Conservation (phyloP, 2,113 vertebrate species). For the Fregetta grallaria region DNA sequence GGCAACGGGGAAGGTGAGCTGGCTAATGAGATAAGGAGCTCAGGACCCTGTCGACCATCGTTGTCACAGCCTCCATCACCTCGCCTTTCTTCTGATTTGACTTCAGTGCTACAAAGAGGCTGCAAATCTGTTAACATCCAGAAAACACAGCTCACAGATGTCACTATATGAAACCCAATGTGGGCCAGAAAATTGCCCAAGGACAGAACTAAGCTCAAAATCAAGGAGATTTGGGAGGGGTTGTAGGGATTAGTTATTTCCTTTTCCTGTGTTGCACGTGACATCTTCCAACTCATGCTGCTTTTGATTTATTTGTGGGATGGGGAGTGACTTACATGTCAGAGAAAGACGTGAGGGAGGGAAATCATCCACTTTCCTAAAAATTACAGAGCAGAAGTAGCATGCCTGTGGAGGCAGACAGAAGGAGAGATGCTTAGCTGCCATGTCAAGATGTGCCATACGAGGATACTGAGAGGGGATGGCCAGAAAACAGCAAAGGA, state of each 20-base stretch:
- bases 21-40: background rate
- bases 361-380: background rate
- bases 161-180: background rate
- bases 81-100: background rate
- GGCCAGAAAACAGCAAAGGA: background rate
- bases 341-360: background rate
- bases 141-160: background rate
- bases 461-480: background rate
- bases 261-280: background rate
- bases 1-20: background rate
- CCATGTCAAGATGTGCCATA: fast-evolving
- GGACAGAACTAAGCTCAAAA: background rate
- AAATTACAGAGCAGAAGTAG: background rate
- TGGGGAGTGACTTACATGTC: background rate
- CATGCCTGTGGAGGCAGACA: background rate
- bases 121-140: background rate
- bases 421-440: background rate
- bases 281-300: background rate
- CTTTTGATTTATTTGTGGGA: background rate
- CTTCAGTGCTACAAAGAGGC: background rate
- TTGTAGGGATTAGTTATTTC: background rate
- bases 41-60: background rate
- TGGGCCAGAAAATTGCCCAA: background rate
- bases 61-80: background rate
- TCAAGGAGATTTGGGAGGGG: background rate